Conservation (phyloP, 2,797 vertebrate species). For the Lepidocolaptes lacrymiger region DNA sequence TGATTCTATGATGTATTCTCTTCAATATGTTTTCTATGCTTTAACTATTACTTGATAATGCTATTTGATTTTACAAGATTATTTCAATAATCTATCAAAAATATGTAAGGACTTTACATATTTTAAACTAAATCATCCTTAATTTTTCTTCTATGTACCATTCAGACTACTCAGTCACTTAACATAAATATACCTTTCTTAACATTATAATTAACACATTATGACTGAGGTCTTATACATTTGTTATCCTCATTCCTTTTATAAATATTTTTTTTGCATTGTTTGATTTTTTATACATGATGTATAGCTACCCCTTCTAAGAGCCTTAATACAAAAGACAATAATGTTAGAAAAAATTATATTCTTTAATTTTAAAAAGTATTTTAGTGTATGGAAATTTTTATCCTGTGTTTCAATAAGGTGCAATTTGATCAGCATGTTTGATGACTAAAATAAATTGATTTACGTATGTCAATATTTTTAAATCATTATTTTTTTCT, state of each 20-base stretch:
- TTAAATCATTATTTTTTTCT: not conserved
- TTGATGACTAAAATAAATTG: not conserved
- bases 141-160: not conserved
- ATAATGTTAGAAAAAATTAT: not conserved
- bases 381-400: not conserved
- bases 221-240: not conserved
- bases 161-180: not conserved
- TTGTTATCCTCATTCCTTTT: not conserved
- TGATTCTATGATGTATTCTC: not conserved
- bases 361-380: not conserved
- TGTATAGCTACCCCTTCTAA: not conserved
- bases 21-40: fast-evolving
- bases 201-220: not conserved
- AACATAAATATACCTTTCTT: not conserved
- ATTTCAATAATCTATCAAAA: not conserved
- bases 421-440: not conserved
- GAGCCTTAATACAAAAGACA: not conserved
- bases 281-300: not conserved
- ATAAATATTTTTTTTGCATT: not conserved
- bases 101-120: not conserved
- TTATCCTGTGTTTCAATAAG: not conserved
- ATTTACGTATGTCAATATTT: not conserved
- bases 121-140: not conserved
- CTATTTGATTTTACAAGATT: not conserved
- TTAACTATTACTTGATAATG: not conserved